Base-by-base conservation (phyloP, 2,113 vertebrate species). In the Promerops cafer region DNA sequence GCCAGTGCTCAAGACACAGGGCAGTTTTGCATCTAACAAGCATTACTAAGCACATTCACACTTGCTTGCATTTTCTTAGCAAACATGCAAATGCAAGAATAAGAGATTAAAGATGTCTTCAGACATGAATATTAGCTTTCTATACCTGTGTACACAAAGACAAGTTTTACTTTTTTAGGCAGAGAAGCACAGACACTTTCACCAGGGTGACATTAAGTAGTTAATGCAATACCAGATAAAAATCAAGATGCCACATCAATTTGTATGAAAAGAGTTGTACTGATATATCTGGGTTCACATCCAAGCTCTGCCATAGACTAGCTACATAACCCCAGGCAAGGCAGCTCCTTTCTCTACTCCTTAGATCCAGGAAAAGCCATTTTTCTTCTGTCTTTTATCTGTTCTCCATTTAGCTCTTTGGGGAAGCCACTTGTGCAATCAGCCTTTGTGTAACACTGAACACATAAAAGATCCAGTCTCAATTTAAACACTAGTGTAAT, bases 311-410 rank as follows among this genome's bases (percentile, higher is more conserved):
- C 71, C 85, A 75, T 11, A 54, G 76, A 74, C 57, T 57, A 60
- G 84, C 82, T 65, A 37, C 79, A 50, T 74, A 74, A 61, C 88
- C 92, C 39, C 83, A 65, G 88, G 90, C 88, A 80, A 88, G 39
- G 35, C 69, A 80, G 79, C 75, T 92, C 86, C 42, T 59, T 65
- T 57, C 84, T 82, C 66, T 50, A 22, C 61, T 72, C 76, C 70
- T 88, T 15, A 70, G 39, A 88, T 39, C 50, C 6, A 7, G 70
- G 44, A 88, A 86, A 93, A 88, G 33, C 31, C 0, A 63, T 90
- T 88, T 85, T 86, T 87, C 87, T 93, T 70, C 70, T 72, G 42
- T 72, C 63, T 92, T 95, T 74, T 81, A 54, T 81, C 54, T 87
- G 8, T 77, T 80, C 64, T 80, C 45, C 83, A 60, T 86, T 71